These are phyloP conservation scores for Choristoneura fumiferana DNA, from an alignment of 1,140 invertebrate genomes.

Conservation along the genomic window DNA sequence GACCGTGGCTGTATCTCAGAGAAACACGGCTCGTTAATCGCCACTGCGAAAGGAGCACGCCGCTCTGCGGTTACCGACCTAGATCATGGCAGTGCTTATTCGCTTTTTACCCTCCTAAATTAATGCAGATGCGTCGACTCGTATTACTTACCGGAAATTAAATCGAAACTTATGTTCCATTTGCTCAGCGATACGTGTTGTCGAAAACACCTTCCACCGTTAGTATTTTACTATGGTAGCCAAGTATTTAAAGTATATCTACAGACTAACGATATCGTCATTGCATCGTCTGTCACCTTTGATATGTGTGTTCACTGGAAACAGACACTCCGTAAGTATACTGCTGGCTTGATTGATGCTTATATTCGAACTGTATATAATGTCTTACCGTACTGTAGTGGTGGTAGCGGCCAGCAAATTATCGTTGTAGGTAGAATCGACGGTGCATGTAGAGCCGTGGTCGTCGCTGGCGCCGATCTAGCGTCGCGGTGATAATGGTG, in stretches of 20 bases:
- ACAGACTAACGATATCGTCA: constrained; percentile 1
- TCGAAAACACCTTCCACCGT: not conserved
- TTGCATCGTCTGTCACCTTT: constrained; percentile 4
- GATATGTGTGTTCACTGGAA: constrained; percentile 8
- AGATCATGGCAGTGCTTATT: constrained; percentile 52
- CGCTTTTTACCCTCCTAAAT: constrained; percentile 50
- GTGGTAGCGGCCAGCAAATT: constrained; percentile 21
- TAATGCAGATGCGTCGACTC: constrained; percentile 31
- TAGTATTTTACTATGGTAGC: constrained; percentile 7
- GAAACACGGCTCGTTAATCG: constrained; percentile 56
- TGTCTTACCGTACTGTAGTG: not conserved
- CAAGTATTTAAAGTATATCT: constrained; percentile 7
- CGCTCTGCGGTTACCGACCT: constrained; percentile 48
- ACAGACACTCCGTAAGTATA: constrained; percentile 1
- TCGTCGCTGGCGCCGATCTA: constrained; percentile 26
- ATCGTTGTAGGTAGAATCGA: constrained; percentile 21
- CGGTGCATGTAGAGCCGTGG: constrained; percentile 28
- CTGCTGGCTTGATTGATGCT: not conserved
- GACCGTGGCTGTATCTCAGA: constrained; percentile 58
- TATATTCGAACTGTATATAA: not conserved
- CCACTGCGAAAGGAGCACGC: constrained; percentile 54
- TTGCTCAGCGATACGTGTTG: constrained; percentile 27
- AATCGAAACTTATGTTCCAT: constrained; percentile 39
- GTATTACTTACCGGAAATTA: constrained; percentile 29
- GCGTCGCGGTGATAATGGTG: constrained; percentile 35